These are phyloP conservation scores for Diglossa brunneiventris DNA, from an alignment of 2,113 vertebrate genomes.

Conservation along the genomic window DNA sequence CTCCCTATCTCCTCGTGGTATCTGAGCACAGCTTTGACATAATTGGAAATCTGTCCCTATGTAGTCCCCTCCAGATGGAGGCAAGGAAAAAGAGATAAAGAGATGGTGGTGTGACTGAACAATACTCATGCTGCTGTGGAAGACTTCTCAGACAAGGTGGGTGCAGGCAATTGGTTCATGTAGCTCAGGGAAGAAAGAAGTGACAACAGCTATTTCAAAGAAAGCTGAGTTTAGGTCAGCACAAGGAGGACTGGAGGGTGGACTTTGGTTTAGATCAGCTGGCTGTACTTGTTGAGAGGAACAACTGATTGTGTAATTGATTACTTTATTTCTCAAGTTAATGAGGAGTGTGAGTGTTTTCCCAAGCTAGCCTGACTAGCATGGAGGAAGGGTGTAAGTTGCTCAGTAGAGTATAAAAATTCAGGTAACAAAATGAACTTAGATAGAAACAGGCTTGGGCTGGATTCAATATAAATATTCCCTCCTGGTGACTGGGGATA, in stretches of 20 bases:
- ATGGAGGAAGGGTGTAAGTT: neutral
- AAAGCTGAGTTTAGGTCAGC: neutral
- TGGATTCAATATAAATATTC: neutral
- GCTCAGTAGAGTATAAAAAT: neutral
- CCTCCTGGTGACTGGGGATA: neutral
- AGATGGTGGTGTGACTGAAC: neutral
- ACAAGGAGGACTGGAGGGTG: fast-evolving
- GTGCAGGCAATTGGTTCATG: neutral
- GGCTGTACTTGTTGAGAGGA: neutral
- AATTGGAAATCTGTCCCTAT: neutral
- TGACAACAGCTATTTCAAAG: neutral
- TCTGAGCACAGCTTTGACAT: neutral
- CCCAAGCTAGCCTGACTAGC: neutral
- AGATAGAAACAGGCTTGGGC: neutral
- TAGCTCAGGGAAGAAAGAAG: neutral
- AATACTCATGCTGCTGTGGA: neutral
- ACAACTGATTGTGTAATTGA: neutral
- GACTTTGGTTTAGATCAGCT: neutral
- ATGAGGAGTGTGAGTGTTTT: neutral
- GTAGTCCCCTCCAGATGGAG: neutral
- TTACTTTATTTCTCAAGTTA: neutral
- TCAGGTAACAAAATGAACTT: neutral
- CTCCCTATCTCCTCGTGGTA: neutral
- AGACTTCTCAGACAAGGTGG: neutral
- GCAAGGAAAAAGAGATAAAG: neutral